phyloP scores from a whole-genome alignment of 2,888 invertebrate species.

The Drosophila ustulata region DNA sequence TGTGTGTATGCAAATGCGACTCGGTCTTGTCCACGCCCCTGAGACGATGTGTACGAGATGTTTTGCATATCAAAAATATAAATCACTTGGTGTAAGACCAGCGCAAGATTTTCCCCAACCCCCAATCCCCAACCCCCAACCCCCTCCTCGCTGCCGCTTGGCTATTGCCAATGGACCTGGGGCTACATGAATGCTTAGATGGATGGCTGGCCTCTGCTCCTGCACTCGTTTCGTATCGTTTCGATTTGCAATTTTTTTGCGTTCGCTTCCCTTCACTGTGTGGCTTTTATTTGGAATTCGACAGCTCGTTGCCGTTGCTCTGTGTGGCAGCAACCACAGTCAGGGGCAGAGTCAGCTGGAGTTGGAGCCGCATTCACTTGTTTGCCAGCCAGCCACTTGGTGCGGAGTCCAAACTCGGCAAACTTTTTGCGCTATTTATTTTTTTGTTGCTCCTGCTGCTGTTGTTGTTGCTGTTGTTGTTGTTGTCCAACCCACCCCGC shows the following conservation, averaged over 20 bases:
- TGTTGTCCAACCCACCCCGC: neutral
- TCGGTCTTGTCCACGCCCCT: conserved; percentile 69
- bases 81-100: conserved; percentile 80
- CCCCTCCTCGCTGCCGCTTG: neutral
- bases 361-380: conserved; percentile 43
- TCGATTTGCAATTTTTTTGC: conserved; percentile 42
- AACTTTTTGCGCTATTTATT: conserved; percentile 24
- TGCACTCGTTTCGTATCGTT: conserved; percentile 57
- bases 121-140: neutral
- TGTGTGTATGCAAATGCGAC: conserved; percentile 60
- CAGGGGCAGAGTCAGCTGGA: neutral
- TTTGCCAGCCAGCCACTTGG: conserved; percentile 52
- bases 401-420: conserved; percentile 43
- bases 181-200: conserved; percentile 50
- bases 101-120: conserved; percentile 38
- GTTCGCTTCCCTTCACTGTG: conserved; percentile 7
- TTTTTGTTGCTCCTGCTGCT: conserved; percentile 10
- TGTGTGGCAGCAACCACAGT: conserved; percentile 21
- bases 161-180: conserved; percentile 44
- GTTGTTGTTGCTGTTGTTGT: neutral
- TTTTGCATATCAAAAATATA: conserved; percentile 82
- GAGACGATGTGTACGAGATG: conserved; percentile 66
- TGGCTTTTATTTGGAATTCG: conserved; percentile 56
- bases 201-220: conserved; percentile 57
- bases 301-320: conserved; percentile 74